phyloP scores from a whole-genome alignment of 2,888 invertebrate genomes.

The Sialis lutaria region DNA sequence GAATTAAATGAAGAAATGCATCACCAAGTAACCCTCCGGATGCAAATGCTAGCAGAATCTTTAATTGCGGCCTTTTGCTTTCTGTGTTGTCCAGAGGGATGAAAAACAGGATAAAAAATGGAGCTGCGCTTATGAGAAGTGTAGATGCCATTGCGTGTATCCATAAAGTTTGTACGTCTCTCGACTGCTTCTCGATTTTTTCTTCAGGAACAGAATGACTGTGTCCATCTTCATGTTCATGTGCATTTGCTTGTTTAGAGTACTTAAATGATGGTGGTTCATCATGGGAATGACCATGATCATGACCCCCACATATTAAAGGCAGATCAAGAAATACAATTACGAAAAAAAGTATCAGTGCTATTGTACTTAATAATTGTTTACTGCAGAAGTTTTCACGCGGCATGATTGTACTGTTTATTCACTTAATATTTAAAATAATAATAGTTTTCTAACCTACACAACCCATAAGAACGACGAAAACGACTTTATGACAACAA shows the following conservation, averaged over 20 bases:
- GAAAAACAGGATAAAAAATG: slow-evolving; percentile 80
- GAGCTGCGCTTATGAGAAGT: slow-evolving; percentile 83
- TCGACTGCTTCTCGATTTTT: slow-evolving; percentile 9
- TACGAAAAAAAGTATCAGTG: slow-evolving; percentile 1
- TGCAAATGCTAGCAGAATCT: slow-evolving; percentile 82
- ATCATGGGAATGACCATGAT: slow-evolving; percentile 33
- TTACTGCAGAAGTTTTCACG: slow-evolving; percentile 31
- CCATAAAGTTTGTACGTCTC: slow-evolving; percentile 39
- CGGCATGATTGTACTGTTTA: too few species aligned
- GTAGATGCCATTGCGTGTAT: slow-evolving; percentile 78
- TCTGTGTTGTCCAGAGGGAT: slow-evolving; percentile 81
- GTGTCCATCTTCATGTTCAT: slow-evolving; percentile 23
- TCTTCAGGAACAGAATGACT: slow-evolving; percentile 10
- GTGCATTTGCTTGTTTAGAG: slow-evolving; percentile 48
- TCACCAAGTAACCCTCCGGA: slow-evolving; percentile 94
- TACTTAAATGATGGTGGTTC: slow-evolving; percentile 70
- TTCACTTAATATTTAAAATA: too few species aligned
- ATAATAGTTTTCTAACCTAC: too few species aligned
- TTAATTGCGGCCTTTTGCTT: slow-evolving; percentile 71
- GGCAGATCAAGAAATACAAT: slow-evolving; percentile 5
- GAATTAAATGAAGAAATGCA: slow-evolving; percentile 96
- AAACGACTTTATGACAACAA: too few species aligned
- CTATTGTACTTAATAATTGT: not conserved
- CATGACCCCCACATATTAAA: slow-evolving; percentile 10
- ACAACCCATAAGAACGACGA: too few species aligned